These are phyloP conservation scores for Ceyx erithaca DNA, from an alignment of 2,797 vertebrate genomes.

Conservation along the genomic window DNA sequence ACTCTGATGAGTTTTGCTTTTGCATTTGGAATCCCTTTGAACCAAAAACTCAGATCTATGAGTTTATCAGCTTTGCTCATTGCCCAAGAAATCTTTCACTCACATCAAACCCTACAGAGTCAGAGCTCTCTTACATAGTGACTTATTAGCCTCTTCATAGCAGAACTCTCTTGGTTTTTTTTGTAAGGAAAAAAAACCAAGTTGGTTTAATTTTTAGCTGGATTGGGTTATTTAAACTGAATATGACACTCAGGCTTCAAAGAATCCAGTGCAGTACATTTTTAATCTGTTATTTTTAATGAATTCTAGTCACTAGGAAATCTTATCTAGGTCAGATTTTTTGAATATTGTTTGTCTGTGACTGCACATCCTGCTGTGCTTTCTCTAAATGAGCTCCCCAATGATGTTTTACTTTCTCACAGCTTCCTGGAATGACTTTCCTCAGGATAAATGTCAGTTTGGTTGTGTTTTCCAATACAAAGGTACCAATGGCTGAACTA, in stretches of 20 bases:
- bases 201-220: slow-evolving; percentile 15
- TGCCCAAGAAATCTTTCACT: background rate
- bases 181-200: background rate
- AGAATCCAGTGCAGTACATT: slow-evolving; percentile 18
- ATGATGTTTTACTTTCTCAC: slow-evolving; percentile 9
- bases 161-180: background rate
- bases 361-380: background rate
- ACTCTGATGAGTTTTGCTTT: background rate
- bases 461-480: background rate
- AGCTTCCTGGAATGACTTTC: background rate
- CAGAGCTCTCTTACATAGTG: background rate
- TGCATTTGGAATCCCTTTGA: background rate
- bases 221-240: slow-evolving; percentile 17
- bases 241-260: slow-evolving; percentile 37
- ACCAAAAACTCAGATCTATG: background rate
- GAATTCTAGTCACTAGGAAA: slow-evolving; percentile 43
- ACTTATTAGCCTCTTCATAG: background rate
- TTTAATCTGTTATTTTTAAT: slow-evolving; percentile 54
- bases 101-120: background rate
- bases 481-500: background rate
- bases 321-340: slow-evolving; percentile 62
- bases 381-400: slow-evolving; percentile 45
- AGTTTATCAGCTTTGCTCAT: background rate
- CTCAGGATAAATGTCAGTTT: background rate
- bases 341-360: slow-evolving; percentile 38